Conservation (phyloP, 2,113 vertebrate species). For the Oxyruncus cristatus region DNA sequence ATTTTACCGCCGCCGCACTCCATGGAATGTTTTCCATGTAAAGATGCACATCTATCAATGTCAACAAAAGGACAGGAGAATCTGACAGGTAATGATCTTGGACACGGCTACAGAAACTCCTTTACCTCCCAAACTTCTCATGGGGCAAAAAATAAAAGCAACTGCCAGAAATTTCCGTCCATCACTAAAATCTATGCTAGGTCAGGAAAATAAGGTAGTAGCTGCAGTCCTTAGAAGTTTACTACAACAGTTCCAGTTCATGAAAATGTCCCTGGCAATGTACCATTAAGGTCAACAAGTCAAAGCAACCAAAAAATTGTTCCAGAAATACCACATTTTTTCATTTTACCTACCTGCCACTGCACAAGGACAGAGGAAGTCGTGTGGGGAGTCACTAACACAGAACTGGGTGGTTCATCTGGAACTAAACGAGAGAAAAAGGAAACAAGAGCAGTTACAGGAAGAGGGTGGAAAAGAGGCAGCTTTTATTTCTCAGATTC, state of each 20-base stretch:
- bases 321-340: background rate
- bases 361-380: slow-evolving; percentile 93
- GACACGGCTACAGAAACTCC: background rate
- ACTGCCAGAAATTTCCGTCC: background rate
- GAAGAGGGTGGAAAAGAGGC: background rate
- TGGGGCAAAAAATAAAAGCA: background rate
- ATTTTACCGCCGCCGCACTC: background rate
- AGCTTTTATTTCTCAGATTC: background rate
- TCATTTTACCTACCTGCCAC: slow-evolving; percentile 86
- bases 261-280: background rate
- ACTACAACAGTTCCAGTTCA: background rate
- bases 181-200: background rate
- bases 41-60: background rate
- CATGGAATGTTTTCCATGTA: background rate
- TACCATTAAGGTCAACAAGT: background rate
- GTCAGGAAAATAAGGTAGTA: background rate
- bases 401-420: slow-evolving; percentile 86
- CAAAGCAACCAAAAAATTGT: background rate
- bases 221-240: background rate
- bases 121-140: background rate
- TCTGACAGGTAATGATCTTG: background rate
- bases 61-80: background rate
- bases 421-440: slow-evolving; percentile 78
- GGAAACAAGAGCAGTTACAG: background rate
- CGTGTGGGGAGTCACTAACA: slow-evolving; percentile 87